These are phyloP conservation scores for Osmoderma eremita DNA, from an alignment of 2,888 invertebrate species.

Conservation along the genomic window DNA sequence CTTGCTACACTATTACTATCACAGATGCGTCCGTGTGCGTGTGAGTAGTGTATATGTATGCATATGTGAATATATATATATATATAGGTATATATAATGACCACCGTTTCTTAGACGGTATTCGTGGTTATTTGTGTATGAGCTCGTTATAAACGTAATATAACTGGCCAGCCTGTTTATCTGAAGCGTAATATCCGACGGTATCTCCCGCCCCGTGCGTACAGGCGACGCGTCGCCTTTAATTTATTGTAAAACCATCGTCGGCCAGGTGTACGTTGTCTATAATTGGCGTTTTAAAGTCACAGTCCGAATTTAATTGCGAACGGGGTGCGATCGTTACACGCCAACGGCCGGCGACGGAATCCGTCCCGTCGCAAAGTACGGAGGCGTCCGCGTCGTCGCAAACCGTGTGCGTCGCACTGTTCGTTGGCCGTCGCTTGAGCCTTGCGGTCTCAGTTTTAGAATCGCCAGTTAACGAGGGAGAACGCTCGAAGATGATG, in stretches of 20 bases:
- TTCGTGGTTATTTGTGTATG: slow-evolving; percentile 33
- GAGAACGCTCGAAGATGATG: slow-evolving; percentile 44
- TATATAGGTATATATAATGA: background rate
- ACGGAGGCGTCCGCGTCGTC: slow-evolving; percentile 40
- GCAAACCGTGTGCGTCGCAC: slow-evolving; percentile 48
- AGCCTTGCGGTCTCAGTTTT: slow-evolving; percentile 48
- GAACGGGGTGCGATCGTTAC: too few species aligned
- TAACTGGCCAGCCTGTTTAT: slow-evolving; percentile 38
- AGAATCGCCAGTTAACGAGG: slow-evolving; percentile 46
- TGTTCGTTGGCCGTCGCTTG: background rate
- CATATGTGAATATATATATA: background rate
- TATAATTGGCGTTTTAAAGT: slow-evolving; percentile 47
- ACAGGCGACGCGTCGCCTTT: slow-evolving; percentile 29
- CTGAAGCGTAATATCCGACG: slow-evolving; percentile 39
- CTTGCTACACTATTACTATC: too few species aligned
- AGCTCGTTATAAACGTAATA: slow-evolving; percentile 32
- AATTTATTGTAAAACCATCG: slow-evolving; percentile 39
- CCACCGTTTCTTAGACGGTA: slow-evolving; percentile 18
- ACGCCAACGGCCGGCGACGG: background rate
- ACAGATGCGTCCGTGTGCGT: too few species aligned
- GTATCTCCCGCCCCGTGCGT: slow-evolving; percentile 14
- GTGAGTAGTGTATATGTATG: background rate
- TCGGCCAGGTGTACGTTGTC: slow-evolving; percentile 46
- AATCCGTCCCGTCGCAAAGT: slow-evolving; percentile 13
- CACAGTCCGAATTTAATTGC: slow-evolving; percentile 44